Evolutionary conservation across 2,888 invertebrate genomes (phyloP).

Genomic region (Sclerodermus sp.): DNA sequence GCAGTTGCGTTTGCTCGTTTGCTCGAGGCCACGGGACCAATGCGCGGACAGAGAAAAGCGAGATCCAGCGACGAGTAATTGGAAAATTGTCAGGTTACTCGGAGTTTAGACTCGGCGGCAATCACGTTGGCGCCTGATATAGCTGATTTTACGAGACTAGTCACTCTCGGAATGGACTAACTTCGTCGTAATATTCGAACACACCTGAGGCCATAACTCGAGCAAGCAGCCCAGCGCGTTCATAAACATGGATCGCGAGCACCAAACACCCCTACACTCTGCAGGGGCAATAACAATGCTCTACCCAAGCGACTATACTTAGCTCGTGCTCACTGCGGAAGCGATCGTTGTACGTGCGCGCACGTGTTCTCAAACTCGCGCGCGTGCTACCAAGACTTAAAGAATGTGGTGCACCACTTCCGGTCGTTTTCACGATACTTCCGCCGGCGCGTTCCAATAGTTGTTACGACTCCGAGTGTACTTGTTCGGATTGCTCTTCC

Average conservation of each 20-base stretch:
- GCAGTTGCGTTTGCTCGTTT: no score
- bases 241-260: conserved; percentile 45
- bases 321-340: conserved; percentile 34
- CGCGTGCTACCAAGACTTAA: conserved; percentile 10
- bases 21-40: no score
- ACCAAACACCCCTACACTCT: conserved; percentile 33
- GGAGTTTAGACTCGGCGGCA: no score
- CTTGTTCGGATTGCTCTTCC: no score
- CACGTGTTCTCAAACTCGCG: conserved; percentile 23
- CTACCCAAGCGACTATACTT: conserved; percentile 43
- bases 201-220: conserved; percentile 49
- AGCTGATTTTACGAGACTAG: conserved; percentile 13
- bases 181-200: conserved; percentile 40
- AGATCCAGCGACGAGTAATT: no score
- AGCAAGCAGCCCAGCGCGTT: conserved; percentile 36
- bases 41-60: no score
- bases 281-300: conserved; percentile 52
- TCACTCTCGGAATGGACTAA: conserved; percentile 32
- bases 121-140: no score
- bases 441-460: no score
- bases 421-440: conserved; percentile 24
- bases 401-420: conserved; percentile 28
- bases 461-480: no score
- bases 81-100: no score
- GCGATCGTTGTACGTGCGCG: conserved; percentile 36